Conservation (phyloP, 2,113 vertebrate genomes). For the Rhizomys pruinosus region DNA sequence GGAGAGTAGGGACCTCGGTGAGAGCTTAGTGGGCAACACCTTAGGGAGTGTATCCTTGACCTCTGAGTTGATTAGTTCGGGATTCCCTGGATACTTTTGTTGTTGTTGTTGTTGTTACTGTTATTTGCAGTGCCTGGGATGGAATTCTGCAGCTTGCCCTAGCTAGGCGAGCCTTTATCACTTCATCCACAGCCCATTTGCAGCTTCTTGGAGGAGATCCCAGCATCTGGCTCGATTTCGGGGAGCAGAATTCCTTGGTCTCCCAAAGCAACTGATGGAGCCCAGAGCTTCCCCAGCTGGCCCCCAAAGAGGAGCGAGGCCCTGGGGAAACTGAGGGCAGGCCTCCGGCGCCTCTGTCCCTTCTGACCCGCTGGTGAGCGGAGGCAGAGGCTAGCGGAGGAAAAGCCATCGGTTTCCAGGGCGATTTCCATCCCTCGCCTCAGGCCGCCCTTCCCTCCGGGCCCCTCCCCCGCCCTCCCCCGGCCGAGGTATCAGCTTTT, state of each 20-base stretch:
- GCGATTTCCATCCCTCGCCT: constrained; percentile 80
- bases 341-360: not conserved
- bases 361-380: constrained; percentile 53
- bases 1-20: not conserved
- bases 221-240: not conserved
- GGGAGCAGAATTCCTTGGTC: not conserved
- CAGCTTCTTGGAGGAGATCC: not conserved
- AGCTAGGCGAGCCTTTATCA: not conserved
- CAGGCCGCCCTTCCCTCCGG: not conserved
- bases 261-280: not conserved
- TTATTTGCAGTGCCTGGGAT: not conserved
- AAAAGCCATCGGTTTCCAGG: constrained; percentile 81
- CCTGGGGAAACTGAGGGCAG: not conserved
- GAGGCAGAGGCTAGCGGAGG: constrained; percentile 31
- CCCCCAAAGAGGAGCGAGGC: not conserved
- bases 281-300: not conserved
- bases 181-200: not conserved
- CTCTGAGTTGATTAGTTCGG: not conserved
- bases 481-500: constrained; percentile 86
- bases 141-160: not conserved
- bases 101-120: no score
- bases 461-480: constrained; percentile 74
- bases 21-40: not conserved
- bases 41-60: not conserved
- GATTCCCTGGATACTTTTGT: not conserved